A percentile compares a stretch with the other conserved stretches of the same genome.
Conservation (phyloP, 1,140 invertebrate species). For the Phymorhynchus buccinoides region DNA sequence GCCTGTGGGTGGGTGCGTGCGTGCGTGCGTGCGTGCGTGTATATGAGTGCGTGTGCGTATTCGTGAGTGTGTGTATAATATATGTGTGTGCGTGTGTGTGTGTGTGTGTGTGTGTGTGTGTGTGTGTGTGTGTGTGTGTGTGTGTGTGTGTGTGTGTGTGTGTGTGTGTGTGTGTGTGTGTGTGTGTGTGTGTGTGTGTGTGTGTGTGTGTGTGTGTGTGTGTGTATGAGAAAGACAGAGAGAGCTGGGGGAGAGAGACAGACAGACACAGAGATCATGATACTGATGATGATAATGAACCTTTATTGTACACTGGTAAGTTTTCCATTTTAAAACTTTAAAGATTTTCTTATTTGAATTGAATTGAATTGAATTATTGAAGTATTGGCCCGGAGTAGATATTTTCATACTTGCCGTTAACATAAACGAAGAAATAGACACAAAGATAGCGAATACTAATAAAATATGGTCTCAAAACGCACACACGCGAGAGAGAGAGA, state of each 20-base stretch:
- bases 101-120: constrained; percentile 1
- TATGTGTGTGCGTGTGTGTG: background rate
- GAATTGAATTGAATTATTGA: too few species aligned
- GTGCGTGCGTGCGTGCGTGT: background rate
- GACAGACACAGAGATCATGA: background rate
- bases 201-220: background rate
- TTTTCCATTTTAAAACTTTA: too few species aligned
- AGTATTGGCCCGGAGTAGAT: too few species aligned
- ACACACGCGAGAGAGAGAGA: too few species aligned
- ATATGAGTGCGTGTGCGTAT: background rate
- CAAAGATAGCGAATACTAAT: too few species aligned
- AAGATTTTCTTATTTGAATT: too few species aligned
- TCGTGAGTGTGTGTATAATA: background rate
- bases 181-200: background rate
- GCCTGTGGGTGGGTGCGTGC: background rate
- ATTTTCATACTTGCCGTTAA: too few species aligned
- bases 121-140: constrained; percentile 1
- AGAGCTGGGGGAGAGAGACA: too few species aligned
- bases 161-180: background rate
- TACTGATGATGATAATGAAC: too few species aligned
- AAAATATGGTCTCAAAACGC: too few species aligned
- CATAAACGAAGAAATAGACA: too few species aligned
- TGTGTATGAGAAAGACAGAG: background rate
- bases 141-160: background rate
- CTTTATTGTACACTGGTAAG: too few species aligned